Evolutionary conservation across 2,888 invertebrate species (phyloP).

Genomic region (Nephrotoma guestfalica): DNA sequence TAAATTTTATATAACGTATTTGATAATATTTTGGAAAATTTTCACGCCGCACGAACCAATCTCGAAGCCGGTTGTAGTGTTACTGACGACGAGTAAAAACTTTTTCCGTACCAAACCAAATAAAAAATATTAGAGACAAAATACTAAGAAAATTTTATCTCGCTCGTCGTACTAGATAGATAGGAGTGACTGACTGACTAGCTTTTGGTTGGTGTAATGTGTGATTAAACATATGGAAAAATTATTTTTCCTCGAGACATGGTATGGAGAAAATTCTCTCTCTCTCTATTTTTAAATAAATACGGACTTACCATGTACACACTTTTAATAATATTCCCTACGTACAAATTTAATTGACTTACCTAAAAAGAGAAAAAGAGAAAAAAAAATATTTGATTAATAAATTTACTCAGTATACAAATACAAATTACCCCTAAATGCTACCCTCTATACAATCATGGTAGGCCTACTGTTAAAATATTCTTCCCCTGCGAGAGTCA

Average conservation of each 20-base stretch:
- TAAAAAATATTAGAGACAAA: not conserved
- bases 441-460: not conserved
- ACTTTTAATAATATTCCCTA: not conserved
- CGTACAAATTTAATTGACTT: not conserved
- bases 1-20: not conserved
- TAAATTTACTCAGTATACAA: not conserved
- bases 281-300: not conserved
- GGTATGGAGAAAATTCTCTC: not conserved
- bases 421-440: not conserved
- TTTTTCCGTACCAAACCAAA: not conserved
- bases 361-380: not conserved
- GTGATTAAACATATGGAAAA: not conserved
- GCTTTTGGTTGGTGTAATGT: not conserved
- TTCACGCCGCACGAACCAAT: not conserved
- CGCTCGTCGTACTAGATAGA: not conserved
- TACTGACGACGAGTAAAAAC: not conserved
- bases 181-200: not conserved
- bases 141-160: not conserved
- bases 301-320: not conserved
- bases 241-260: not conserved
- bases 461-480: not conserved
- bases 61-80: not conserved
- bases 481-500: not conserved
- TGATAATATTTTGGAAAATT: not conserved
- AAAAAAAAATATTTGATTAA: not conserved